Evolutionary conservation across 2,888 invertebrate genomes (phyloP).

Genomic region (Noctua janthe): DNA sequence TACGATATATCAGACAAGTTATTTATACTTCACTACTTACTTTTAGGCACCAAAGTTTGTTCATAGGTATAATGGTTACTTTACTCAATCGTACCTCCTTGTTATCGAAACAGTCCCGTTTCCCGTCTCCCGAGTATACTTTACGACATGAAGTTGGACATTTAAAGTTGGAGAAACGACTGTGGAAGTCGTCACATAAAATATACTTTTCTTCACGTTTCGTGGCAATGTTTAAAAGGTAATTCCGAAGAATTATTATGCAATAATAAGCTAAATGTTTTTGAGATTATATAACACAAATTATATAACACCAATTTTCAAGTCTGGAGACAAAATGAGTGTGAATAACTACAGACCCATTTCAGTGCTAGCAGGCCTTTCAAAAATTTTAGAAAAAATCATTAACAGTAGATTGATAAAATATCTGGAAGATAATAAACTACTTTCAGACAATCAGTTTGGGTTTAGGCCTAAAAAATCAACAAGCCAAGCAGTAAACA

Average conservation of each 20-base stretch:
- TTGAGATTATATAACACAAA: not conserved
- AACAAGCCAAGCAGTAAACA: too few relatives aligned
- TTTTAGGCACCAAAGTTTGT: not conserved
- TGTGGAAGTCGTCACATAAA: slow-evolving; percentile 16
- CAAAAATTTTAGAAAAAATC: too few relatives aligned
- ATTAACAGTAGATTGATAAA: too few relatives aligned
- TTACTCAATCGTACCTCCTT: slow-evolving; percentile 12
- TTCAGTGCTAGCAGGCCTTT: too few relatives aligned
- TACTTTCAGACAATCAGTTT: too few relatives aligned
- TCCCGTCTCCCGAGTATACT: slow-evolving; percentile 25
- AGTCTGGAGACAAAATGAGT: too few relatives aligned
- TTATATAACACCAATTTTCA: too few relatives aligned
- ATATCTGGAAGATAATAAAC: too few relatives aligned
- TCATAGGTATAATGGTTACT: not conserved
- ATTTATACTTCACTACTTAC: not conserved
- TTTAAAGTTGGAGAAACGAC: slow-evolving; percentile 46
- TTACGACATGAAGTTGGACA: slow-evolving; percentile 42
- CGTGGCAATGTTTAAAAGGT: slow-evolving; percentile 6
- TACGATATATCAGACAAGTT: not conserved
- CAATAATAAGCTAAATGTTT: slow-evolving; percentile 1
- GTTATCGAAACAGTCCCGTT: slow-evolving; percentile 22
- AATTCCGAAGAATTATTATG: not conserved
- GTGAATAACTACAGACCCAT: too few relatives aligned
- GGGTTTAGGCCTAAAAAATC: too few relatives aligned
- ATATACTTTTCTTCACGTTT: slow-evolving; percentile 25